These are phyloP conservation scores for Thunnus maccoyii DNA, from an alignment of 2,113 vertebrate species.

Conservation along the genomic window DNA sequence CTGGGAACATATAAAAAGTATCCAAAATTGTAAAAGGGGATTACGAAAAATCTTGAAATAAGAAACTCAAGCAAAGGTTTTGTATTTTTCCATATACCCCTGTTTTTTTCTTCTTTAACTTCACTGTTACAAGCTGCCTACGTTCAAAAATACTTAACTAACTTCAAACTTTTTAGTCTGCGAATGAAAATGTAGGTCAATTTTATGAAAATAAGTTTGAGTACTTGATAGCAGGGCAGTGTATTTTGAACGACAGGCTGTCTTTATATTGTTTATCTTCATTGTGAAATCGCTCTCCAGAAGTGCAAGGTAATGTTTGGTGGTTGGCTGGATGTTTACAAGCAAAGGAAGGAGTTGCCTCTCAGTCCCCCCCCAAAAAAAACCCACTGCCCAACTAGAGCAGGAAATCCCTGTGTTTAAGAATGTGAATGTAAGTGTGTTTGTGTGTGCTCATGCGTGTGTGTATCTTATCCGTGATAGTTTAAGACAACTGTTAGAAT, in stretches of 20 bases:
- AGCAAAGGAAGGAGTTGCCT: slow-evolving; percentile 59
- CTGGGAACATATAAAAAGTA: not conserved
- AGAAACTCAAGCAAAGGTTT: not conserved
- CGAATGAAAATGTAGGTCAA: slow-evolving; percentile 25
- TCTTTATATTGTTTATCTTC: slow-evolving; percentile 61
- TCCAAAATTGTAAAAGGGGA: not conserved
- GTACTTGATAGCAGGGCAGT: slow-evolving; percentile 35
- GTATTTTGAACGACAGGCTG: slow-evolving; percentile 45
- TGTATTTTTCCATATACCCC: not conserved
- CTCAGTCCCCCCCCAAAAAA: slow-evolving; percentile 45
- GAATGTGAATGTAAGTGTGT: not conserved
- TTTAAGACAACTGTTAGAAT: slow-evolving; percentile 53
- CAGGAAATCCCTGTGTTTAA: slow-evolving; percentile 52
- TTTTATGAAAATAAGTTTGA: slow-evolving; percentile 39
- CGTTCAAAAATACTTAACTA: not conserved
- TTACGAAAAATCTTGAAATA: not conserved
- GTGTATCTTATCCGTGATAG: slow-evolving; percentile 23
- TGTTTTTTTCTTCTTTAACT: not conserved
- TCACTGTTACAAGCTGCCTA: not conserved
- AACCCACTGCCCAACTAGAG: not conserved
- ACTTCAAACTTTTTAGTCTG: not conserved
- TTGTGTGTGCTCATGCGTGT: slow-evolving; percentile 2
- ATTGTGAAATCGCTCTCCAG: slow-evolving; percentile 43
- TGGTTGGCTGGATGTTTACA: slow-evolving; percentile 64
- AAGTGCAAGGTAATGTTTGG: slow-evolving; percentile 64